These are phyloP conservation scores for Phyllopteryx taeniolatus DNA, from an alignment of 2,113 vertebrate genomes.

Conservation along the genomic window DNA sequence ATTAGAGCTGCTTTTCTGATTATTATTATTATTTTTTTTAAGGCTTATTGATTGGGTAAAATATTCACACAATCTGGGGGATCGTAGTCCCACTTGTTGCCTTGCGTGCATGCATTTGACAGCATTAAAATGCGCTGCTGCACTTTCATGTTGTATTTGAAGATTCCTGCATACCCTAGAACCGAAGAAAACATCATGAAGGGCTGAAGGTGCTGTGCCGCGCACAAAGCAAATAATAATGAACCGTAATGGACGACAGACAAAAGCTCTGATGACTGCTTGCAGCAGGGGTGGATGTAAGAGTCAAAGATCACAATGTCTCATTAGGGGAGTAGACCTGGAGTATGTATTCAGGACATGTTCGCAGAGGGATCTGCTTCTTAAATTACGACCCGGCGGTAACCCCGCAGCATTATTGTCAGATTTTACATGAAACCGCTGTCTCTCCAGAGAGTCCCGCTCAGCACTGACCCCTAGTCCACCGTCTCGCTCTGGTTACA, in stretches of 20 bases:
- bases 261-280: slow-evolving; percentile 8
- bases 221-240: slow-evolving; percentile 9
- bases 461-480: slow-evolving; percentile 32
- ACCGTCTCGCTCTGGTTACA: slow-evolving; percentile 31
- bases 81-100: background rate
- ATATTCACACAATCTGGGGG: background rate
- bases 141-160: background rate
- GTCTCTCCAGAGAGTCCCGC: slow-evolving; percentile 37
- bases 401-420: slow-evolving; percentile 41
- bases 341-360: slow-evolving; percentile 16
- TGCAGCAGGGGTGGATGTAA: slow-evolving; percentile 21
- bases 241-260: slow-evolving; percentile 5
- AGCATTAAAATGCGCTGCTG: background rate
- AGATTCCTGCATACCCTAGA: background rate
- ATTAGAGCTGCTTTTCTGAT: background rate
- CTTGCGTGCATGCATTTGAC: background rate
- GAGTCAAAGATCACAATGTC: slow-evolving; percentile 30
- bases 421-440: slow-evolving; percentile 36
- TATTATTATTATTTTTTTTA: background rate
- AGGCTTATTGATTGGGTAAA: background rate
- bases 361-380: slow-evolving; percentile 18
- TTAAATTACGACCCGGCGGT: slow-evolving; percentile 30
- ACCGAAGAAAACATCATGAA: background rate
- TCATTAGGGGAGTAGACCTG: slow-evolving; percentile 28
- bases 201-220: background rate